Percentiles rank a stretch among this genome's conserved stretches.
Conservation (phyloP, 2,113 vertebrate species). For the Erinaceus europaeus region DNA sequence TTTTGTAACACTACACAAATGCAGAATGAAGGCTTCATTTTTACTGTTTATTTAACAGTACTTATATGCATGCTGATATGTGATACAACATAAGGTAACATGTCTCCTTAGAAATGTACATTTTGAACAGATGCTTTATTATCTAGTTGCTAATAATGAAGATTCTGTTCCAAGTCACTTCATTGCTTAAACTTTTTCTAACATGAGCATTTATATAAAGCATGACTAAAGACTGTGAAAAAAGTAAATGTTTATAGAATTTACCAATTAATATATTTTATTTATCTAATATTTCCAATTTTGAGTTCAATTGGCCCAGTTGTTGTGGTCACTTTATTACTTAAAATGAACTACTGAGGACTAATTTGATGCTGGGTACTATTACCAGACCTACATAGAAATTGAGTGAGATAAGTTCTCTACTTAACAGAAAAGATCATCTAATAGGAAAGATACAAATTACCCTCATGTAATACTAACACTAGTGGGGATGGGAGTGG, state of each 20-base stretch:
- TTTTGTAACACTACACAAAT: background rate
- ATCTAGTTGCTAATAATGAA: background rate
- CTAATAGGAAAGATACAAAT: background rate
- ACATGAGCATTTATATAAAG: background rate
- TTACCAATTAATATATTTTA: background rate
- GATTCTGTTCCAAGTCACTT: background rate
- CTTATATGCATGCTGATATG: background rate
- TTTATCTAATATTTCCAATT: background rate
- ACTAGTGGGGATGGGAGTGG: no score
- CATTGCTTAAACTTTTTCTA: background rate
- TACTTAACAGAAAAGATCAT: background rate
- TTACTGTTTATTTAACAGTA: no score
- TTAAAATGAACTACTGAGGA: background rate
- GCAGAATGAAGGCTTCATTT: background rate
- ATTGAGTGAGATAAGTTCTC: background rate
- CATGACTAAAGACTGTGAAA: background rate
- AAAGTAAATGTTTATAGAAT: background rate
- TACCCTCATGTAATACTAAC: background rate
- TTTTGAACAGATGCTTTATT: background rate
- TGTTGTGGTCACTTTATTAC: background rate
- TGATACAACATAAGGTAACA: background rate
- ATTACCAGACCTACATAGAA: background rate
- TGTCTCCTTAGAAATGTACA: accelerated
- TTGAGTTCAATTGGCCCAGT: background rate
- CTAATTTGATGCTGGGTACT: background rate